Conservation (phyloP, 2,888 invertebrate genomes). For the Bombyx huttoni region DNA sequence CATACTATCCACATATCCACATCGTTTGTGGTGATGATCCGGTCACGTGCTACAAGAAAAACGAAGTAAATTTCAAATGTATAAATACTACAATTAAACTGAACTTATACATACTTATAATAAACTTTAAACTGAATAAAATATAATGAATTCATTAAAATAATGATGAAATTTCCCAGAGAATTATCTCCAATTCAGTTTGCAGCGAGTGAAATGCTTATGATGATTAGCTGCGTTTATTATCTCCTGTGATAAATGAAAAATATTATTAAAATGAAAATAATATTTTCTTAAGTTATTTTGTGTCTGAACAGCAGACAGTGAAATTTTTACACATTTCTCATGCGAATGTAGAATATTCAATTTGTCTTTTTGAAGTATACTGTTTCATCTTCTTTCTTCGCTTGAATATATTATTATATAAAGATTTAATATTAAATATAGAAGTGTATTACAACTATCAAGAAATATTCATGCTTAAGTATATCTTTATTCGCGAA, state of each 20-base stretch:
- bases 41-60: too few relatives aligned
- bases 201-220: conserved; percentile 2
- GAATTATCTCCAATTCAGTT: background rate
- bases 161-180: background rate
- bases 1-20: too few relatives aligned
- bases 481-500: too few relatives aligned
- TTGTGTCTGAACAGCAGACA: background rate
- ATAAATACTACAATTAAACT: background rate
- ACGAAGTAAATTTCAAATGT: background rate
- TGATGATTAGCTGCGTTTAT: background rate
- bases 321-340: background rate
- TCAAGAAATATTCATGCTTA: too few relatives aligned
- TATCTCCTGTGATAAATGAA: background rate
- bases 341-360: too few relatives aligned
- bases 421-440: too few relatives aligned
- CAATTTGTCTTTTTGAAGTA: too few relatives aligned
- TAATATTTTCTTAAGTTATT: background rate
- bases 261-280: background rate
- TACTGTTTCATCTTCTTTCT: too few relatives aligned
- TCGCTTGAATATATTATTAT: too few relatives aligned
- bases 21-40: too few relatives aligned
- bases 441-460: too few relatives aligned
- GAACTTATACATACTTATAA: background rate
- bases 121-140: background rate
- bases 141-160: background rate